A percentile compares a stretch with the other conserved stretches of the same genome.
phyloP scores from a whole-genome alignment of 2,113 vertebrate genomes.

The Nasalis larvatus region DNA sequence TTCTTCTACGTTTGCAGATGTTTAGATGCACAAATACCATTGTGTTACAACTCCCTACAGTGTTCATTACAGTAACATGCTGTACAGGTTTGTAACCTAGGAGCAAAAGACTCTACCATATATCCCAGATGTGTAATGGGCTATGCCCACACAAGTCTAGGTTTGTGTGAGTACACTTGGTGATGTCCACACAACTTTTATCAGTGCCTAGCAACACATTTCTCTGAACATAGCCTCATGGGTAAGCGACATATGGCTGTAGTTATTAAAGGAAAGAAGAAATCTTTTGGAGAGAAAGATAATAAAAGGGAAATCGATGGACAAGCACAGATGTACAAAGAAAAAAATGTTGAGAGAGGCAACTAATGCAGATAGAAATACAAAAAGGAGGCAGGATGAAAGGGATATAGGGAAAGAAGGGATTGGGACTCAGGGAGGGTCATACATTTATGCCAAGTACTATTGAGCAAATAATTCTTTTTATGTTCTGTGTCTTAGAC shows the following conservation, averaged over 20 bases:
- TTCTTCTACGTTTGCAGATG: neutral
- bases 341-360: neutral
- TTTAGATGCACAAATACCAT: neutral
- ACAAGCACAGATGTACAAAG: neutral
- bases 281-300: neutral
- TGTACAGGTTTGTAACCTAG: neutral
- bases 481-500: neutral
- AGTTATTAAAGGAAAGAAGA: neutral
- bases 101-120: neutral
- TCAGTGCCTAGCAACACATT: neutral
- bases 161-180: neutral
- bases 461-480: neutral
- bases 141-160: neutral
- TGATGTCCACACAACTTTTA: neutral
- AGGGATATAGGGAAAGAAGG: neutral
- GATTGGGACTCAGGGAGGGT: neutral
- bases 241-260: neutral
- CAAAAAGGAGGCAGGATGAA: neutral
- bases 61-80: neutral
- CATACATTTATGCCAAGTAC: no score
- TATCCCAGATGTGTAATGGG: neutral
- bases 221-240: neutral
- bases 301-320: neutral
- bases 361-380: neutral
- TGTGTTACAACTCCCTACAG: neutral